Conservation (phyloP, 2,888 invertebrate genomes). For the Erynnis tages region DNA sequence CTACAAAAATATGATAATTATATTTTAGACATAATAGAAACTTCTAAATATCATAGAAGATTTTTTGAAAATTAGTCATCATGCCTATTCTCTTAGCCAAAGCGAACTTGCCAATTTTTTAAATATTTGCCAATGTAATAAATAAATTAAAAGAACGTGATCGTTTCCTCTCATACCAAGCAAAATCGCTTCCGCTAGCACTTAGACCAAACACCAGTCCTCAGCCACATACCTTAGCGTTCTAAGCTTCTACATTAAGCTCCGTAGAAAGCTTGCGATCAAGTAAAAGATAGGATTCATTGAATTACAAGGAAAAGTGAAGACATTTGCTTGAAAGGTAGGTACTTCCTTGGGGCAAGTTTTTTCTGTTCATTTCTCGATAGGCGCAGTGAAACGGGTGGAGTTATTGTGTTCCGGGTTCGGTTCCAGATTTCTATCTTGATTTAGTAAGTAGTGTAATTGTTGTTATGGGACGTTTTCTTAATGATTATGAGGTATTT, state of each 20-base stretch:
- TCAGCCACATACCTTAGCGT: conserved; percentile 1
- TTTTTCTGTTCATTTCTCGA: neutral
- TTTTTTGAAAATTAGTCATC: too few species aligned
- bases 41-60: too few species aligned
- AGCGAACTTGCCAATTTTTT: too few species aligned
- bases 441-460: neutral
- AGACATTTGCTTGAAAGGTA: neutral
- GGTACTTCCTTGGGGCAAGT: neutral
- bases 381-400: too few species aligned
- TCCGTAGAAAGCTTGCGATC: conserved; percentile 20
- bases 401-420: neutral
- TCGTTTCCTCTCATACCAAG: too few species aligned
- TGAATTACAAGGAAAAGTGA: conserved; percentile 13
- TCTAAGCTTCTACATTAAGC: conserved; percentile 7
- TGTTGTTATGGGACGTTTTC: neutral
- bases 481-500: too few species aligned
- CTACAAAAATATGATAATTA: too few species aligned
- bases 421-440: neutral
- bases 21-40: too few species aligned
- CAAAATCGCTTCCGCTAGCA: neutral
- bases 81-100: too few species aligned
- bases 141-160: too few species aligned
- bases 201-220: neutral
- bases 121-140: too few species aligned
- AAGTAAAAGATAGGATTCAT: conserved; percentile 10